These are phyloP conservation scores for Trimorus sp. DNA, from an alignment of 2,888 invertebrate species.

Conservation along the genomic window DNA sequence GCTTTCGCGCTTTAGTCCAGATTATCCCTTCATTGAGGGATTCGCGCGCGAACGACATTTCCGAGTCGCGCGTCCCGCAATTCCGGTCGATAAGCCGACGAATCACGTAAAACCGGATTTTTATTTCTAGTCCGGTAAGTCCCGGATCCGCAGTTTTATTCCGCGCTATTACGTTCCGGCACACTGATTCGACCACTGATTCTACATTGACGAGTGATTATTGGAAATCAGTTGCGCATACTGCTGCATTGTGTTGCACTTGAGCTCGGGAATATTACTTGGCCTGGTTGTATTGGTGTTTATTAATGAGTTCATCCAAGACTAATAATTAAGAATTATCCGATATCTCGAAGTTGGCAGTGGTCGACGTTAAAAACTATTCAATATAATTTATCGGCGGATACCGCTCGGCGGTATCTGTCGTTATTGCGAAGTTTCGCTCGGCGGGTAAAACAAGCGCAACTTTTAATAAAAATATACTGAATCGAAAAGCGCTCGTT, in stretches of 20 bases:
- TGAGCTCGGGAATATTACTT: constrained; percentile 43
- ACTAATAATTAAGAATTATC: constrained; percentile 57
- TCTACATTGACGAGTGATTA: constrained; percentile 59
- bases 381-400: constrained; percentile 39
- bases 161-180: constrained; percentile 33
- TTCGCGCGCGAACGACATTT: background rate
- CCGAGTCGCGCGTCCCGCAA: no score
- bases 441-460: constrained; percentile 4
- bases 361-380: constrained; percentile 34
- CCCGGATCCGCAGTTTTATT: constrained; percentile 39
- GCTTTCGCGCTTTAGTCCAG: constrained; percentile 29
- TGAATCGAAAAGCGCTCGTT: constrained; percentile 4
- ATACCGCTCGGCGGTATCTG: constrained; percentile 15
- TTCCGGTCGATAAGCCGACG: background rate
- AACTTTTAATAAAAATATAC: constrained; percentile 49
- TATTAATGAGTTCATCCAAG: constrained; percentile 45
- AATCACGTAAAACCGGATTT: background rate
- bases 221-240: constrained; percentile 60
- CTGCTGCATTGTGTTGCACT: constrained; percentile 46
- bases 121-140: constrained; percentile 3
- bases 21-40: constrained; percentile 32
- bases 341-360: constrained; percentile 36
- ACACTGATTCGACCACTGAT: constrained; percentile 47
- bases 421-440: constrained; percentile 42
- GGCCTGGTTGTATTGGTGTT: constrained; percentile 26